Evolutionary conservation across 2,113 vertebrate genomes (phyloP), one percentile per base, ranked within the genome.

Genomic region (Jacana jacana): DNA sequence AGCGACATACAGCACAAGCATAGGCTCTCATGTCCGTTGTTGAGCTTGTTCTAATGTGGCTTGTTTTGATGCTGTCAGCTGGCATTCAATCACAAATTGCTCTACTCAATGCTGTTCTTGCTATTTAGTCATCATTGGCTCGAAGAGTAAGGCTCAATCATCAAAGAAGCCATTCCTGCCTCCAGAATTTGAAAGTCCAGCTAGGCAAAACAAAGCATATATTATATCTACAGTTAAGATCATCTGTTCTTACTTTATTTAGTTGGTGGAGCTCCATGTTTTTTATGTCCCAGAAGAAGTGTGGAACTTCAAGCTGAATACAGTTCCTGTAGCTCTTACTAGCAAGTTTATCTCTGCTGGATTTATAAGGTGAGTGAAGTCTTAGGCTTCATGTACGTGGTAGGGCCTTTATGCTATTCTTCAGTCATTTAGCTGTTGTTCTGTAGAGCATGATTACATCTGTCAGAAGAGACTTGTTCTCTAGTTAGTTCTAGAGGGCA

Each of bases 261-360:
- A 99, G 99, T 96, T 98, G 91, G 92, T 99, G 97, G 99, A 99
- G 91, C 98, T 99, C 81, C 99, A 99, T 97, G 98, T 99, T 85
- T 98, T 99, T 95, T 99, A 97, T 97, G 98, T 99, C 86, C 99
- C 99, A 79, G 98, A 98, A 92, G 98, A 99, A 93, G 97, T 99
- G 58, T 99, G 99, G 99, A 98, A 99, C 92, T 98, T 98, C 94
- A 98, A 98, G 91, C 97, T 99, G 91, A 99, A 99, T 95, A 99
- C 98, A 79, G 96, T 99, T 89, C 98, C 99, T 54, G 82, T 98
- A 69, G 98, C 99, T 93, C 98, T 98, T 91, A 97, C 97, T 75
- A 98, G 98, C 52, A 98, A 97, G 88, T 99, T 99, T 76, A 78
- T 99, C 97, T 99, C 99, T 81, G 98, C 98, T 14, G 99, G 99